Base-by-base conservation (phyloP, 2,797 vertebrate species). In the Alca torda region DNA sequence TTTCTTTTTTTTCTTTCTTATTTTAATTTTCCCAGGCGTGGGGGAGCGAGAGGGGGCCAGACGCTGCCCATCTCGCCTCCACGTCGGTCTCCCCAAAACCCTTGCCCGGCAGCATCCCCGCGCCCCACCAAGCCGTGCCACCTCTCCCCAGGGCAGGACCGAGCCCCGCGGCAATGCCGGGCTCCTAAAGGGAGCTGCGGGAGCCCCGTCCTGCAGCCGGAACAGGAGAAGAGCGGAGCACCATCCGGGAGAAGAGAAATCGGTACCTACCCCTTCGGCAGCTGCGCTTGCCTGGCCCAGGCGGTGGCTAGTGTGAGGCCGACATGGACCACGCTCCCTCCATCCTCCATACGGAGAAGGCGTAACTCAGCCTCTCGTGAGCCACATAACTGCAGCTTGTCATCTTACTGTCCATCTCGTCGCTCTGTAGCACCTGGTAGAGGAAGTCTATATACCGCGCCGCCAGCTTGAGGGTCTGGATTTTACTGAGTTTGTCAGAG, bases 341-440 rank as follows among this genome's bases (percentile, higher is more conserved):
- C 99, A 99, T 99, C 98, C 99, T 99, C 99, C 99, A 99, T 72
- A 99, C 99, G 6, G 99, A 99, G 98, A 99, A 99, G 97, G 99
- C 99, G 97, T 99, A 99, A 98, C 99, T 99, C 97, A 99, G 98
- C 97, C 99, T 98, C 98, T 99, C 99, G 10, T 99, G 99, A 94
- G 99, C 99, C 98, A 99, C 99, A 98, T 99, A 99, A 98, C 99
- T 99, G 97, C 99, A 99, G 97, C 99, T 99, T 96, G 99, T 98
- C 99, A 99, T 99, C 98, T 99, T 99, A 98, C 98, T 98, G 99
- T 99, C 99, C 99, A 99, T 98, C 98, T 99, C 99, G 97, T 99
- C 99, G 97, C 99, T 99, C 98, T 99, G 99, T 98, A 99, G 98
- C 91, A 99, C 99, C 98, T 99, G 99, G 98, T 98, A 99, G 95